Evolutionary conservation across 2,797 vertebrate species (phyloP), one percentile per base, ranked within the genome.

Genomic region (Emydoidea blandingii): DNA sequence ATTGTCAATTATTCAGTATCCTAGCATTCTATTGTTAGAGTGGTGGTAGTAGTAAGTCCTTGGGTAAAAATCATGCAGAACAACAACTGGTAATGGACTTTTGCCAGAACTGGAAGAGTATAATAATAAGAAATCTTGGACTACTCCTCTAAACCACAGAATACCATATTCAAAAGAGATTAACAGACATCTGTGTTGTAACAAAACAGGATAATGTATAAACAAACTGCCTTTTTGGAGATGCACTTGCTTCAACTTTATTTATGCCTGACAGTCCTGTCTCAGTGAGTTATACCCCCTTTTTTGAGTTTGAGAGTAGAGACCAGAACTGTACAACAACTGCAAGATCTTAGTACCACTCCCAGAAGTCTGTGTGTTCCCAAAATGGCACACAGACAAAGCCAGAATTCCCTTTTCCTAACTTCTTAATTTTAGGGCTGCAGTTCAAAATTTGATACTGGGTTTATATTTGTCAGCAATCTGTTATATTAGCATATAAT

Each of bases 231-330:
- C 10, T 21, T 72, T 72, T 72, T 72, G 37, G 3, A 72, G 21
- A 72, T 72, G 23, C 8, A n/a, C n/a, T 72, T 72, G 21, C 37
- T 72, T 72, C 68, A 72, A 72, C 37, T 72, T 72, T n/a, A 11
- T 72, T 72, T 72, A 41, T 72, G 37, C n/a, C 62, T 37, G 65
- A 72, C 19, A 41, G n/a, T 72, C 65, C n/a, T 72, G 19, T 83
- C 85, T 83, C 56, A 50, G 1, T 87, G 49, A 7, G 37, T 84
- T 91, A 85, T 94, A 8, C 31, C 6, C 16, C 10, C 7, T 4
- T 89, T 80, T 50, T n/a, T 86, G 65, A 88, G 54, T 80, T 87
- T 90, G 53, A 34, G 31, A 91, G 10, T 89, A 19, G 52, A n/a
- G 52, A 8, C 83, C 12, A 89, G n/a, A 81, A 85, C 72, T 59